phyloP scores from a whole-genome alignment of 1,140 invertebrate species.

The Formica selysi region DNA sequence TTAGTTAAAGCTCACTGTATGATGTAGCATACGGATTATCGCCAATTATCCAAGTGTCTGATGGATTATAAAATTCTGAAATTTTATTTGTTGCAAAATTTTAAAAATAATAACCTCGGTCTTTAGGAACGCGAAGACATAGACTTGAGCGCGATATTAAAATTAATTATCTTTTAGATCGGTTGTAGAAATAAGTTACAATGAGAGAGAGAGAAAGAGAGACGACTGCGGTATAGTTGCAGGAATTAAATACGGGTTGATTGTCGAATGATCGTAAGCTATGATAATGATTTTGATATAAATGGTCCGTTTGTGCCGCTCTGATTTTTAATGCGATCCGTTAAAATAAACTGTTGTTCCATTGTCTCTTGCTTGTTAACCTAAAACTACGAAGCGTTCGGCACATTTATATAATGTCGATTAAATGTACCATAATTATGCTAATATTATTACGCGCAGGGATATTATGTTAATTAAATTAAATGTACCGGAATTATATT shows the following conservation, averaged over 20 bases:
- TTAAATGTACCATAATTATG: constrained; percentile 44
- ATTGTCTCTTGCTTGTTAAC: constrained; percentile 35
- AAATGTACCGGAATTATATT: constrained; percentile 17
- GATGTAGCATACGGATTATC: not conserved
- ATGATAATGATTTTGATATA: constrained; percentile 29
- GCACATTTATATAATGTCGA: constrained; percentile 20
- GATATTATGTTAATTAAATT: constrained; percentile 26
- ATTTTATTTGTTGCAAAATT: not conserved
- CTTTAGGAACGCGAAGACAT: not conserved
- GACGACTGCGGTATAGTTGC: not conserved
- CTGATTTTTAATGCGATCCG: constrained; percentile 61
- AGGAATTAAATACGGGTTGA: not conserved
- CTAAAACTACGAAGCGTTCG: constrained; percentile 46
- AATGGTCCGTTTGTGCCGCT: constrained; percentile 50
- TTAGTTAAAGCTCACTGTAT: constrained; percentile 30
- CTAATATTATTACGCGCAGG: constrained; percentile 38
- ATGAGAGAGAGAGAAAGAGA: not conserved
- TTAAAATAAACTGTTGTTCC: constrained; percentile 39
- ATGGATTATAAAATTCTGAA: not conserved
- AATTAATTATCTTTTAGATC: not conserved
- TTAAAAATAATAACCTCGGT: not conserved
- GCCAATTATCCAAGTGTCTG: not conserved
- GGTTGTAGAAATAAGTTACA: not conserved
- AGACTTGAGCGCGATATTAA: too few relatives aligned
- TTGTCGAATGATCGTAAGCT: constrained; percentile 11